Conservation (phyloP, 1,140 invertebrate genomes). For the Drosophila malerkotliana region DNA sequence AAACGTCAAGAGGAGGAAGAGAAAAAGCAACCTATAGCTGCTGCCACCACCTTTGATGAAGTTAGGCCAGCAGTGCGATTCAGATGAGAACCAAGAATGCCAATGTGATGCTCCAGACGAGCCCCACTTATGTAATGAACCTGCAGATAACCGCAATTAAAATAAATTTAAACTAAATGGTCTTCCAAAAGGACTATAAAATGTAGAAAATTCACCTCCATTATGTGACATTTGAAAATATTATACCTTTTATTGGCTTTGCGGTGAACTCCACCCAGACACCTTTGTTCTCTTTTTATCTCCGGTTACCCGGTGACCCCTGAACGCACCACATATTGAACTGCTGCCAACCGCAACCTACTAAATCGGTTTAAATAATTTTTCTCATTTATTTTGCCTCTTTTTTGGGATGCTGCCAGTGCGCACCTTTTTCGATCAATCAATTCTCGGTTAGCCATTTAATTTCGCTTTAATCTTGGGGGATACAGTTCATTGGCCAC, state of each 20-base stretch:
- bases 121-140: not conserved
- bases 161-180: not conserved
- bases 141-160: not conserved
- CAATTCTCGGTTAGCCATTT: conserved; percentile 70
- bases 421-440: conserved; percentile 77
- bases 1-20: conserved; percentile 74
- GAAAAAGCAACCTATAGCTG: conserved; percentile 82
- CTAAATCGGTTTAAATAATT: conserved; percentile 55
- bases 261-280: not conserved
- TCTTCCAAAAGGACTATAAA: not conserved
- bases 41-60: conserved; percentile 68
- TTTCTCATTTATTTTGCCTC: conserved; percentile 36
- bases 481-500: conserved; percentile 78
- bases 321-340: conserved; percentile 33
- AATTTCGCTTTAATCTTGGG: conserved; percentile 80
- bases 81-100: conserved; percentile 8
- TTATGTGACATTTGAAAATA: conserved; percentile 8
- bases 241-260: conserved; percentile 1
- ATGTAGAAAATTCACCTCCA: not conserved
- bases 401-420: conserved; percentile 32
- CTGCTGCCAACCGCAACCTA: conserved; percentile 21
- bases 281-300: conserved; percentile 4
- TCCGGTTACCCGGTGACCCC: not conserved
- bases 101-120: conserved; percentile 32
- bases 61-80: conserved; percentile 31